Conservation (phyloP, 2,113 vertebrate species). For the Megaceryle torquata region DNA sequence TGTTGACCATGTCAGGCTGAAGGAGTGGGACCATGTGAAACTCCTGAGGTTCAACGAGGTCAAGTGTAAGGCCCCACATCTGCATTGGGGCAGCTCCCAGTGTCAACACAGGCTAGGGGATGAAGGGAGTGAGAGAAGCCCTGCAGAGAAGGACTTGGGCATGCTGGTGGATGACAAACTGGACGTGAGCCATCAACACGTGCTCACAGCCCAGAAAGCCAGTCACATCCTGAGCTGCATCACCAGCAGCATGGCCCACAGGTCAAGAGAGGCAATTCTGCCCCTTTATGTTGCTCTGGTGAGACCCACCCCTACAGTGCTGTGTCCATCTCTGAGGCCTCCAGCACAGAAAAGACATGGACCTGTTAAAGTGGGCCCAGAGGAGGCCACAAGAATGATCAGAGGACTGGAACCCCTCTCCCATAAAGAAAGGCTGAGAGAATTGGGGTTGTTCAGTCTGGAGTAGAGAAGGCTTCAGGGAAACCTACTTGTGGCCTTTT, state of each 20-base stretch:
- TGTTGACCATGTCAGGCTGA: neutral
- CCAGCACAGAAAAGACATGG: accelerated
- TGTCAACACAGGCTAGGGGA: no score
- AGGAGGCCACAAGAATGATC: neutral
- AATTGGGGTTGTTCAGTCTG: neutral
- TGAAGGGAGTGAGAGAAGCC: neutral
- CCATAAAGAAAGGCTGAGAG: neutral
- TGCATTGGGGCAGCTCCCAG: accelerated
- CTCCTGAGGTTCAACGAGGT: neutral
- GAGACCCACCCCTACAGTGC: neutral
- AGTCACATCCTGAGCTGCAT: neutral
- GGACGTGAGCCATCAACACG: accelerated
- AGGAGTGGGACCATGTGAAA: neutral
- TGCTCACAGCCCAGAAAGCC: accelerated
- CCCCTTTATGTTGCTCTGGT: neutral
- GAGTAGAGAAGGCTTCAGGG: neutral
- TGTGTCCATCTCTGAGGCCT: neutral
- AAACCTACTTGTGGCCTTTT: accelerated
- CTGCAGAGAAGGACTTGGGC: neutral
- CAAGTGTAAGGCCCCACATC: neutral
- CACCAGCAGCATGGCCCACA: neutral
- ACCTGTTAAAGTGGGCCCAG: accelerated
- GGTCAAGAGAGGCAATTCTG: neutral
- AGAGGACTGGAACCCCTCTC: neutral
- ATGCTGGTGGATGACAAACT: neutral